Evolutionary conservation across 2,888 invertebrate genomes (phyloP), one percentile per base, ranked within the genome.

Genomic region (Pasiphila rectangulata): DNA sequence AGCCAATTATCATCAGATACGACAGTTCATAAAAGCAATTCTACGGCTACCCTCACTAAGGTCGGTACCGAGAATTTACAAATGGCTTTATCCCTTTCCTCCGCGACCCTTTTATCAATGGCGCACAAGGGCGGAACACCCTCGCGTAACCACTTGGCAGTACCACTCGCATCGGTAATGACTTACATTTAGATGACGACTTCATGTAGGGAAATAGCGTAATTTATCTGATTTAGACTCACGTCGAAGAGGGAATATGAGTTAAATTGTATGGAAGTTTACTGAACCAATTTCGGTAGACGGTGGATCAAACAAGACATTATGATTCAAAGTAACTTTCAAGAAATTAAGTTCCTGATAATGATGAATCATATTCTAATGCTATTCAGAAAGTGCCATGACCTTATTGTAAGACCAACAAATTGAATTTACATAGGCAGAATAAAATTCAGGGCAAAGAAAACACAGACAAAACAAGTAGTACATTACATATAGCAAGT

Each of bases 401-500:
- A n/a, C n/a, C n/a, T n/a, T n/a, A n/a, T n/a, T n/a, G n/a, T n/a
- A n/a, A n/a, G n/a, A n/a, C n/a, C n/a, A n/a, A n/a, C n/a, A n/a
- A n/a, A n/a, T n/a, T n/a, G n/a, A n/a, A n/a, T n/a, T n/a, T n/a
- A n/a, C n/a, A n/a, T n/a, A n/a, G n/a, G n/a, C n/a, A n/a, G n/a
- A 29, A n/a, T 15, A 9, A 7, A 16, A 30, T 16, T 30, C 7
- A 1, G 4, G n/a, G 9, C 5, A 19, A 29, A 30, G 16, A 1
- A n/a, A 16, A 16, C 5, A 19, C 21, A 30, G 16, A 29, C n/a
- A n/a, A 23, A 38, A 10, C 27, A 40, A 29, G 43, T 16, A 12
- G 40, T 49, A 38, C 45, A 43, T 32, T 17, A 47, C 34, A 23
- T 27, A 17, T 32, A 45, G 16, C n/a, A 46, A 45, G 84, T 80